A percentile compares a stretch with the other conserved stretches of the same genome.
These are phyloP conservation scores for Pocillopora verrucosa DNA, from an alignment of 64 coral and sea anemone species.

Conservation along the genomic window DNA sequence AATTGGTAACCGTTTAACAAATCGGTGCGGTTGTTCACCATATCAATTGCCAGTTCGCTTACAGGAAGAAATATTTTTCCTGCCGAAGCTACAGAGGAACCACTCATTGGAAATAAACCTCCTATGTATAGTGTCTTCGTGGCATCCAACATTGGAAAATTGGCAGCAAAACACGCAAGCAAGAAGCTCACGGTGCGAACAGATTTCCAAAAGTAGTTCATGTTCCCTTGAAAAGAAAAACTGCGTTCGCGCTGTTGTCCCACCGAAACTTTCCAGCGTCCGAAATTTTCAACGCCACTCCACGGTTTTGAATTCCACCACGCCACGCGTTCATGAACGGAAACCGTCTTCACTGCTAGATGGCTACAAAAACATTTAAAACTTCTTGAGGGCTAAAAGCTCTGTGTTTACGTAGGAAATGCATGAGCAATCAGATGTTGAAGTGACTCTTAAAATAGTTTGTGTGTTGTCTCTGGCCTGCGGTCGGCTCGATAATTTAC, in stretches of 20 bases:
- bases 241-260: neutral
- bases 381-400: constrained; percentile 16
- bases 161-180: neutral
- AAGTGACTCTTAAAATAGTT: constrained; percentile 44
- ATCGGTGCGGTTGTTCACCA: constrained; percentile 62
- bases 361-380: constrained; percentile 26
- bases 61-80: constrained; percentile 26
- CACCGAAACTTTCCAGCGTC: neutral
- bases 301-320: neutral
- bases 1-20: constrained; percentile 59
- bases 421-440: constrained; percentile 26
- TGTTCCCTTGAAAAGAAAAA: neutral
- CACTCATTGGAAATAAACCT: constrained; percentile 62
- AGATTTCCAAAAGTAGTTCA: constrained; percentile 6
- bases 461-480: constrained; percentile 27
- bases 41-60: constrained; percentile 56
- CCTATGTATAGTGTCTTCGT: constrained; percentile 40
- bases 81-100: neutral
- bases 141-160: neutral
- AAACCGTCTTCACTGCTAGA: neutral
- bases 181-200: neutral
- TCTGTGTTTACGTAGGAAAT: constrained; percentile 40
- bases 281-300: neutral
- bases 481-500: constrained; percentile 6
- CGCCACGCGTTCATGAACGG: neutral